phyloP scores from a whole-genome alignment of 1,140 invertebrate genomes.

The Heliothis virescens region DNA sequence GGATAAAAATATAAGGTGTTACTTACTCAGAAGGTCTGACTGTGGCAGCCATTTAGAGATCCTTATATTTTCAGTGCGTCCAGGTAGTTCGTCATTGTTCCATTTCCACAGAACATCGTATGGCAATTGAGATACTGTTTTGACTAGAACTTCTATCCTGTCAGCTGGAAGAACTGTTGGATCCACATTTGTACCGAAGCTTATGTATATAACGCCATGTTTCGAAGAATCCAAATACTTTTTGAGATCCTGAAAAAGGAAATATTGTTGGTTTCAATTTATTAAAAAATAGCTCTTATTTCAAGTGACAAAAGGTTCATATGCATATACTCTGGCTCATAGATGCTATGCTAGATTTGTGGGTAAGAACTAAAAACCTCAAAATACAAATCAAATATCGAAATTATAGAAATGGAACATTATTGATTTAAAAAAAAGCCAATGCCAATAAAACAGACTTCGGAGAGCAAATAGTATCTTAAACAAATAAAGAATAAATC shows the following conservation, averaged over 20 bases:
- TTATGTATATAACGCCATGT: constrained; percentile 64
- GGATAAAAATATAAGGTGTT: neutral
- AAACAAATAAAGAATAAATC: too few species aligned
- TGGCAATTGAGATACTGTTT: constrained; percentile 82
- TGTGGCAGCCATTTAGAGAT: constrained; percentile 62
- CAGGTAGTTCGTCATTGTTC: constrained; percentile 62
- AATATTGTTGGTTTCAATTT: too few species aligned
- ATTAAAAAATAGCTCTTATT: too few species aligned
- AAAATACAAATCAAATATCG: too few species aligned
- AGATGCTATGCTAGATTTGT: neutral
- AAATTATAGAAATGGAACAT: too few species aligned
- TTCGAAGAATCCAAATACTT: constrained; percentile 56
- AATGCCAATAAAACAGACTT: too few species aligned
- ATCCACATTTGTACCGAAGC: constrained; percentile 79
- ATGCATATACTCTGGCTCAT: too few species aligned
- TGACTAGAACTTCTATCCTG: constrained; percentile 73
- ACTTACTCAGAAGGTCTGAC: constrained; percentile 67
- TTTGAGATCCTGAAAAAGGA: constrained; percentile 55
- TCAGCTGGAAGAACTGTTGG: constrained; percentile 74
- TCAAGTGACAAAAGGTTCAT: too few species aligned
- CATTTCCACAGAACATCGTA: constrained; percentile 83
- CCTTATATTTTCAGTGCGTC: constrained; percentile 76
- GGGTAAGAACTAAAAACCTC: too few species aligned
- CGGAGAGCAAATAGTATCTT: too few species aligned
- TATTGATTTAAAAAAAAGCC: too few species aligned